Conservation (phyloP, 2,888 invertebrate species). For the Galerucella calmariensis region DNA sequence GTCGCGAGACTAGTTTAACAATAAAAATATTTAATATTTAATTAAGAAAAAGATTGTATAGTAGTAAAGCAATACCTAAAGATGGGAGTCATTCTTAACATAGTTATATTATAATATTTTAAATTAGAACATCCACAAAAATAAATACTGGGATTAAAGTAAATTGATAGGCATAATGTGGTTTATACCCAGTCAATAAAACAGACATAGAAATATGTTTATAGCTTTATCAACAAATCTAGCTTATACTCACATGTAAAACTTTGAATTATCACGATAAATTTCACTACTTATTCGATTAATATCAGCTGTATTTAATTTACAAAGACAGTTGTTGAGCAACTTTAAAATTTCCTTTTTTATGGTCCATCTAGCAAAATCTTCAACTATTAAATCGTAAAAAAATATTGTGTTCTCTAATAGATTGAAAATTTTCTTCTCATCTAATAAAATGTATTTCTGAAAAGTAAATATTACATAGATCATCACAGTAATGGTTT, state of each 20-base stretch:
- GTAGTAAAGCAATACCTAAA: too few relatives aligned
- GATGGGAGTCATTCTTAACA: too few relatives aligned
- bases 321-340: background rate
- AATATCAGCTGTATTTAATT: background rate
- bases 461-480: background rate
- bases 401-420: background rate
- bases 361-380: slow-evolving; percentile 19
- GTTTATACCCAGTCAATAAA: too few relatives aligned
- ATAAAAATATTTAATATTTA: too few relatives aligned
- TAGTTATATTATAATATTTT: too few relatives aligned
- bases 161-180: too few relatives aligned
- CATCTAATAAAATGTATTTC: background rate
- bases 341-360: slow-evolving; percentile 16
- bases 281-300: slow-evolving; percentile 2
- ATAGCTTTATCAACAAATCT: too few relatives aligned
- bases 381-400: slow-evolving; percentile 16
- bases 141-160: too few relatives aligned
- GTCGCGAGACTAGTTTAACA: too few relatives aligned
- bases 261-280: background rate
- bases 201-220: too few relatives aligned
- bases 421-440: background rate
- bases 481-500: background rate
- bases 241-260: slow-evolving; percentile 15
- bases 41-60: too few relatives aligned
- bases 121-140: too few relatives aligned